Percentiles rank a stretch among this genome's conserved stretches.
Evolutionary conservation across 2,113 vertebrate species (phyloP).

Genomic region (Notothenia rossii): DNA sequence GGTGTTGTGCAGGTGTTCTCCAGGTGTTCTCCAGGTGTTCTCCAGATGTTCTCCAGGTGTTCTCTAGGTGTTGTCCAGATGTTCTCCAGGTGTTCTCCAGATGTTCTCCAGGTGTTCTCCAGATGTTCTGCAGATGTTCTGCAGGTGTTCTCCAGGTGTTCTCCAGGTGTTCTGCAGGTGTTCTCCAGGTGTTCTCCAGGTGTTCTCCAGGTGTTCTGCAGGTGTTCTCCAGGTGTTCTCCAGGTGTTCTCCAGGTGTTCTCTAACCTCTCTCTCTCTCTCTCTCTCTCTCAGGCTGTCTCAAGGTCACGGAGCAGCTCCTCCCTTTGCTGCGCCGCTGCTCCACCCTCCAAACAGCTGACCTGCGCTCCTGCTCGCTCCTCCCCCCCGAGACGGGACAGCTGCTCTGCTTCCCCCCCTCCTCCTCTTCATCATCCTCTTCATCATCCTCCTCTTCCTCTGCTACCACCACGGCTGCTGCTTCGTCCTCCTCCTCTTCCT

Average conservation of each 20-base stretch:
- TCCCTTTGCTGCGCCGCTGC: conserved; percentile 88
- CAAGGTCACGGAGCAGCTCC: conserved; percentile 89
- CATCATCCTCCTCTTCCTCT: conserved; percentile 76
- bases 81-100: too few relatives aligned
- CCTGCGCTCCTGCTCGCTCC: conserved; percentile 88
- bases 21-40: too few relatives aligned
- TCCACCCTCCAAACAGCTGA: conserved; percentile 83
- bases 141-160: too few relatives aligned
- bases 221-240: too few relatives aligned
- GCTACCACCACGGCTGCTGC: conserved; percentile 66
- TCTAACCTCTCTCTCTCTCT: too few relatives aligned
- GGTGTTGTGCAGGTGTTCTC: too few relatives aligned
- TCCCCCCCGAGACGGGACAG: conserved; percentile 87
- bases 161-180: too few relatives aligned
- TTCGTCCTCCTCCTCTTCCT: conserved; percentile 70
- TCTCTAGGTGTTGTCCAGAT: too few relatives aligned
- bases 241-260: not conserved
- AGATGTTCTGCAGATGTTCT: too few relatives aligned
- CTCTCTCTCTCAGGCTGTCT: not conserved
- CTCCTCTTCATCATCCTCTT: conserved; percentile 69
- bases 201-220: not conserved
- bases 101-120: too few relatives aligned
- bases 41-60: too few relatives aligned
- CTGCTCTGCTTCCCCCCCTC: conserved; percentile 82
- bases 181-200: too few relatives aligned